phyloP scores from a whole-genome alignment of 2,113 vertebrate genomes.

The Herpetotheres cachinnans region DNA sequence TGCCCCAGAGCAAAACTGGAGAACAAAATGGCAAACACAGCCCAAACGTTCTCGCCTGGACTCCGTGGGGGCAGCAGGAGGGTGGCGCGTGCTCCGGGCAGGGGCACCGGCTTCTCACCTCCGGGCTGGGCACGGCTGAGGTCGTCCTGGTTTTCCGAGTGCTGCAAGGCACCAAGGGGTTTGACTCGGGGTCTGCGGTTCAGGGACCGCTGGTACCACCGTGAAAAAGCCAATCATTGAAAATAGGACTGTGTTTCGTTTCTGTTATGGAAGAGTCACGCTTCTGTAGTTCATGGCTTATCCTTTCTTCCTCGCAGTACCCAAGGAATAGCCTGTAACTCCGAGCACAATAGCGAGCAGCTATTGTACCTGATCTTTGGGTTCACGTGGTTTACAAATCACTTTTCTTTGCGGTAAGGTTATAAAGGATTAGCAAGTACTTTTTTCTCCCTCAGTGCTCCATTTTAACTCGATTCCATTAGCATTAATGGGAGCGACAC shows the following conservation, averaged over 20 bases:
- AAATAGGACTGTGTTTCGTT: background rate
- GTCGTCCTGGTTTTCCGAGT: background rate
- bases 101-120: background rate
- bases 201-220: background rate
- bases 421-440: background rate
- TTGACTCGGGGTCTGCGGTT: background rate
- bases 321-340: background rate
- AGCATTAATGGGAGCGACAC: constrained; percentile 35
- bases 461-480: constrained; percentile 23
- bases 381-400: background rate
- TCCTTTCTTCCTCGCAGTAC: background rate
- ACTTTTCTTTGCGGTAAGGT: background rate
- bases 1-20: background rate
- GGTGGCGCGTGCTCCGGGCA: rapidly evolving
- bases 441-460: constrained; percentile 29
- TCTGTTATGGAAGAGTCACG: background rate
- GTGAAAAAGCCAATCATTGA: rapidly evolving
- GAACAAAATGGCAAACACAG: rapidly evolving
- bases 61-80: background rate
- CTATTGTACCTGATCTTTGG: background rate
- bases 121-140: background rate
- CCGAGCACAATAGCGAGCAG: background rate
- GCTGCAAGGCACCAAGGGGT: background rate
- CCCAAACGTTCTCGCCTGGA: background rate
- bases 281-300: background rate